Percentiles rank a stretch among this genome's conserved stretches.
phyloP scores from a whole-genome alignment of 2,797 vertebrate genomes.

The Enoplosus armatus region DNA sequence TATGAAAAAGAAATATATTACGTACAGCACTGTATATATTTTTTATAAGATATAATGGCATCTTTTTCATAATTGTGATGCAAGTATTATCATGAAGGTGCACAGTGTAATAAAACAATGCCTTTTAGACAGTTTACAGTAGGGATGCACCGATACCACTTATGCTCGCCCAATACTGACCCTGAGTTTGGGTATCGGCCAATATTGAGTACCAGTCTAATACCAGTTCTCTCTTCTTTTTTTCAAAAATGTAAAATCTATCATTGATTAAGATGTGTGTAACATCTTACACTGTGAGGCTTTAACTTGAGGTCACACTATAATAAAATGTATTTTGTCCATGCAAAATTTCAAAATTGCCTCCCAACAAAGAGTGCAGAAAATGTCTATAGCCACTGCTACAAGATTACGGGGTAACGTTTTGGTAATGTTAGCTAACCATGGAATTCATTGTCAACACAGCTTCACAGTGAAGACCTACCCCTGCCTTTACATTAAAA shows the following conservation, averaged over 20 bases:
- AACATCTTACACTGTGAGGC: background rate
- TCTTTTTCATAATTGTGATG: background rate
- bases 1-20: slow-evolving; percentile 37
- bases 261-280: slow-evolving; percentile 7
- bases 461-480: background rate
- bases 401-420: background rate
- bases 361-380: background rate
- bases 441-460: background rate
- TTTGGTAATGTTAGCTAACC: too few relatives aligned
- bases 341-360: background rate
- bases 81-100: background rate
- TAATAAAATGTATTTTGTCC: background rate
- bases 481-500: background rate
- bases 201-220: background rate
- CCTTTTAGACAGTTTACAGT: background rate
- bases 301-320: background rate
- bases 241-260: too few relatives aligned
- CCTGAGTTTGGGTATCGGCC: background rate
- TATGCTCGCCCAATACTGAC: too few relatives aligned
- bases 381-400: background rate
- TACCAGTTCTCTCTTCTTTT: too few relatives aligned
- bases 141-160: background rate
- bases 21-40: background rate
- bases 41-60: background rate
- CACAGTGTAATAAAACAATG: too few relatives aligned